Conservation (phyloP, 2,113 vertebrate species). For the Tenebrosternarchus preto region DNA sequence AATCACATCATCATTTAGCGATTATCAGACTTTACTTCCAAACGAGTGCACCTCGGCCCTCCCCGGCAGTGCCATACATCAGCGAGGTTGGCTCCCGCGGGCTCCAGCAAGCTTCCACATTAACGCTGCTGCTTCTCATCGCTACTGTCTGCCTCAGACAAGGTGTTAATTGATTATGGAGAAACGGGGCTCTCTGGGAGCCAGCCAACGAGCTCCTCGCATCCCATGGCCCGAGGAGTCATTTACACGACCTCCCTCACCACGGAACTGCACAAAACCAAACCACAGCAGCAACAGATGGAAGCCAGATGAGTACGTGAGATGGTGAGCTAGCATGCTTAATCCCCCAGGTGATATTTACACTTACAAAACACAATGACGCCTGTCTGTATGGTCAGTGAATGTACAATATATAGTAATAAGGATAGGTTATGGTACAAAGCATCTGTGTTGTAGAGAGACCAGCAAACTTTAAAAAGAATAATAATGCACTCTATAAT, state of each 20-base stretch:
- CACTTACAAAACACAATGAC: no score
- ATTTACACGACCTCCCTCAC: slow-evolving; percentile 71
- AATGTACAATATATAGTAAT: no score
- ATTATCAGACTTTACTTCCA: slow-evolving; percentile 70
- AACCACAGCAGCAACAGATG: slow-evolving; percentile 61
- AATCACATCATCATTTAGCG: slow-evolving; percentile 72
- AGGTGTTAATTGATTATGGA: slow-evolving; percentile 77
- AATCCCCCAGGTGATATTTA: neutral
- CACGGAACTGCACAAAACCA: slow-evolving; percentile 71
- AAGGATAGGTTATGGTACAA: no score
- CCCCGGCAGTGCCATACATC: slow-evolving; percentile 68
- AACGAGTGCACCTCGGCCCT: slow-evolving; percentile 50
- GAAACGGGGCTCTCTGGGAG: slow-evolving; percentile 63
- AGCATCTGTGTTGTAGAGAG: neutral
- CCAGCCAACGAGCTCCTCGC: slow-evolving; percentile 64
- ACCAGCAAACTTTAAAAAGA: neutral
- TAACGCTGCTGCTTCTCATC: slow-evolving; percentile 55
- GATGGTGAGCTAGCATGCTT: neutral
- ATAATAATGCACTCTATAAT: neutral
- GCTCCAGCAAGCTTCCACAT: slow-evolving; percentile 63
- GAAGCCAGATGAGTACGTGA: neutral
- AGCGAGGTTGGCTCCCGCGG: slow-evolving; percentile 56
- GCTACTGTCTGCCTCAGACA: slow-evolving; percentile 62
- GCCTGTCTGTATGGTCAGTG: no score
- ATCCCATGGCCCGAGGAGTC: slow-evolving; percentile 70